These are phyloP conservation scores for Spilarctia lutea DNA, from an alignment of 2,888 invertebrate genomes.

Conservation along the genomic window DNA sequence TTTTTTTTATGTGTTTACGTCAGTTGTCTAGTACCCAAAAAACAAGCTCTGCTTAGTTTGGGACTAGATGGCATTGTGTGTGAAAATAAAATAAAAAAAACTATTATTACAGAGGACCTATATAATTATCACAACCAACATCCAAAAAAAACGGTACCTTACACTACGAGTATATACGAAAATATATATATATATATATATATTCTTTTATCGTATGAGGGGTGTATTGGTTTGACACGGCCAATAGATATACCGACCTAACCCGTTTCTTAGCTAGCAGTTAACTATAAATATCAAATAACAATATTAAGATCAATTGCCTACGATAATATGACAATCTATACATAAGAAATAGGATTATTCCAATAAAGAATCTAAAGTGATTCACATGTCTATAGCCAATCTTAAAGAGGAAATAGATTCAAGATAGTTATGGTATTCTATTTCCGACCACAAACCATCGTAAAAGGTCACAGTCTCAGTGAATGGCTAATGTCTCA, in stretches of 20 bases:
- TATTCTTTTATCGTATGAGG: not conserved
- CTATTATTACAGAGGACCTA: too few relatives aligned
- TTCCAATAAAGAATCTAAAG: slow-evolving; percentile 27
- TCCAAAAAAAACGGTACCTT: too few relatives aligned
- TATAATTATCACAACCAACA: too few relatives aligned
- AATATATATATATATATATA: not conserved
- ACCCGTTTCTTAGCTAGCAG: not conserved
- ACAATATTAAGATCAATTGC: not conserved
- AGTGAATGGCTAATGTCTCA: not conserved
- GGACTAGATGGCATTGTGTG: too few relatives aligned
- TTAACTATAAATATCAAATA: not conserved
- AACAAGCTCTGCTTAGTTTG: too few relatives aligned
- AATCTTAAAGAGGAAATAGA: slow-evolving; percentile 52
- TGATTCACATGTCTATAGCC: slow-evolving; percentile 44
- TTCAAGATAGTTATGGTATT: slow-evolving; percentile 58
- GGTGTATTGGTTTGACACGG: not conserved
- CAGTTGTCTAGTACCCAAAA: too few relatives aligned
- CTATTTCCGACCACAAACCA: slow-evolving; percentile 56
- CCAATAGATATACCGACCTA: not conserved
- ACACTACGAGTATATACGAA: not conserved
- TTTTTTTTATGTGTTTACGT: too few relatives aligned
- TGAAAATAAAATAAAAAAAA: too few relatives aligned
- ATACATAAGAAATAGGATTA: slow-evolving; percentile 4
- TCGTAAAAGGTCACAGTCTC: slow-evolving; percentile 36
- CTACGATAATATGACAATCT: not conserved